Percentiles rank a stretch among this genome's conserved stretches.
Conservation (phyloP, 1,140 invertebrate genomes). For the Mya arenaria region DNA sequence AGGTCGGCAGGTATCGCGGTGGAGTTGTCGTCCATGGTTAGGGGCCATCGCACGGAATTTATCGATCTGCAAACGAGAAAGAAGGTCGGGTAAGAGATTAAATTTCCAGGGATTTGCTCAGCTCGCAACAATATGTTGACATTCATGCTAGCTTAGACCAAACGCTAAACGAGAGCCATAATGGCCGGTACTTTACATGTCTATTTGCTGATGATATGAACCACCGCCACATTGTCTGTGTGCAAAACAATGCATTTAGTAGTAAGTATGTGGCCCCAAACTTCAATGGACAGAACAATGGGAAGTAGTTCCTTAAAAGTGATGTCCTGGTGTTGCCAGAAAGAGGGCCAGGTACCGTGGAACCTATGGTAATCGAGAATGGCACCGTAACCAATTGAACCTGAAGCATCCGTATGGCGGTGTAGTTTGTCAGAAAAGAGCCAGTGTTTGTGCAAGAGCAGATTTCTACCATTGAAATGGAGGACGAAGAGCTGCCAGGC, state of each 20-base stretch:
- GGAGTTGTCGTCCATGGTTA: slow-evolving; percentile 23
- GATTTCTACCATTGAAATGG: slow-evolving; percentile 49
- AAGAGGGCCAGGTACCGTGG: slow-evolving; percentile 12
- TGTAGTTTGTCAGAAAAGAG: slow-evolving; percentile 12
- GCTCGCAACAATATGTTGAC: slow-evolving; percentile 38
- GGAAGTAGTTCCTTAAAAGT: slow-evolving; percentile 50
- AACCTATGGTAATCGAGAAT: slow-evolving; percentile 27
- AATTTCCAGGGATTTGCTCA: slow-evolving; percentile 45
- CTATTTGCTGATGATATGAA: slow-evolving; percentile 48
- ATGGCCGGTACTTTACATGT: slow-evolving; percentile 16
- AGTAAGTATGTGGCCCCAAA: slow-evolving; percentile 25
- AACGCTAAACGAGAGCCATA: slow-evolving; percentile 45
- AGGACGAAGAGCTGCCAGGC: slow-evolving; percentile 27
- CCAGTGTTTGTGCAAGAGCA: slow-evolving; percentile 28
- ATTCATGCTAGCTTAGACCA: slow-evolving; percentile 27
- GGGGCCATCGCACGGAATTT: neutral
- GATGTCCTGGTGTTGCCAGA: neutral
- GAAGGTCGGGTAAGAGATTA: slow-evolving; percentile 44
- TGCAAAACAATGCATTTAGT: slow-evolving; percentile 41
- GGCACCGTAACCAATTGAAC: slow-evolving; percentile 6
- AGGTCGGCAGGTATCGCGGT: slow-evolving; percentile 13
- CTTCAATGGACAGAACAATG: slow-evolving; percentile 48
- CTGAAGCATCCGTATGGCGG: slow-evolving; percentile 40
- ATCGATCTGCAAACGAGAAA: slow-evolving; percentile 55
- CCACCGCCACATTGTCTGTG: slow-evolving; percentile 49